Evolutionary conservation across 2,113 vertebrate genomes (phyloP), one percentile per base, ranked within the genome.

Genomic region (Alosa alosa): DNA sequence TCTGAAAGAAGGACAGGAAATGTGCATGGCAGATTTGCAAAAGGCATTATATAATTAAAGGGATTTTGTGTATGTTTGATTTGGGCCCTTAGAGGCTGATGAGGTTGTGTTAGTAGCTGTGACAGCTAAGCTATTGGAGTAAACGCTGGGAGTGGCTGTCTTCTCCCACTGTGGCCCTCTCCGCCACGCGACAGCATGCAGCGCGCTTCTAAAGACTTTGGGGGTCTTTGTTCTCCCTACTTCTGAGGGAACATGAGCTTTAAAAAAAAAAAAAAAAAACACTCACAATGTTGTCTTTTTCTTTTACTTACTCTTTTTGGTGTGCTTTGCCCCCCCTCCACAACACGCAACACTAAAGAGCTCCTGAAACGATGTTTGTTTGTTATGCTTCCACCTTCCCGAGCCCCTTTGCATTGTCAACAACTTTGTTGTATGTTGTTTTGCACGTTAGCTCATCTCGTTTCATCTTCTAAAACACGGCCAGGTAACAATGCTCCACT

Each of bases 391-490:
- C 68, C 64, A 31, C 78, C 85, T 84, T 84, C 81, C 64, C 36
- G 0, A 22, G 64, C 55, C 84, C 78, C 39, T 85, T 85, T 85
- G 75, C 47, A 83, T 86, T 92, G 87, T 89, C 91, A 92, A 88
- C 86, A 90, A 89, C 83, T 81, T 75, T 86, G 84, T 90, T 91
- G 86, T 91, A 88, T 90, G 86, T 89, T 89, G 87, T 90, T 87
- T 91, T 81, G 87, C 88, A 90, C 72, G 31, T 91, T 89, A 75
- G 22, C 83, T 86, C 84, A 83, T 88, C 25, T 82, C 85, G 86
- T 91, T 94, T 93, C 88, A 92, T 93, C 88, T 85, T 82, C 68
- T 86, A 88, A 91, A 89, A 82, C 52, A 60, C 68, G 52, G 81
- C 64, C 84, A 50, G 85, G 85, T 86, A 92, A 90, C 81, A 91